Base-by-base conservation (phyloP, 2,113 vertebrate genomes). In the Daubentonia madagascariensis region DNA sequence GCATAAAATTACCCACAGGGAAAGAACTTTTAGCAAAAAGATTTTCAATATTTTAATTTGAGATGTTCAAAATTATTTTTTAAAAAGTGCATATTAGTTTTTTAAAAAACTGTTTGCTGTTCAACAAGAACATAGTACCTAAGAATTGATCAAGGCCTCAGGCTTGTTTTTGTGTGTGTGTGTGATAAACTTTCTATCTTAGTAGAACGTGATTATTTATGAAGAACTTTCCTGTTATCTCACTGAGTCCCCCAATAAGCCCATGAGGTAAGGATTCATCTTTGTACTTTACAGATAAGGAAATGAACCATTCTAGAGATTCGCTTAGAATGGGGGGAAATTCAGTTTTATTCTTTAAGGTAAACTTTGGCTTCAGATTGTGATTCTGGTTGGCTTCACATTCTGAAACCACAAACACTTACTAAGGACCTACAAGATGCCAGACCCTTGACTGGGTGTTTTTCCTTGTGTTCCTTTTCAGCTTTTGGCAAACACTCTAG, bases 241-340 rank as follows among this genome's bases (percentile, higher is more conserved):
- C 83, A 76, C 14, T 59, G 63, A 61, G 35, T 37, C 17, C 12
- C 25, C 73, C 52, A 23, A 84, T 35, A 67, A 35, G 3, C 23
- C 23, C n/a, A 95, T 59, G 43, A 92, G 23, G 67, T 83, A 83
- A 97, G 30, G 17, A 85, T 91, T 89, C 32, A 50, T 68, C 65
- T 37, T 94, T 17, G 54, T 5, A 57, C 61, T 95, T 90, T 63
- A 88, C 30, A 45, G 68, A 85, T 67, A 89, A 87, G 88, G 37
- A 96, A 97, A 92, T 87, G 40, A 97, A 86, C 81, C 80, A 61
- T 79, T 84, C 35, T 89, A 89, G 57, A 80, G 40, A 79, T 48
- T 96, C 70, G 50, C 8, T 65, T 28, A 40, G 20, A 28, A n/a
- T 20, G 25, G 4, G n/a, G 68, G 59, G 11, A 85, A 59, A 84